A percentile compares a stretch with the other conserved stretches of the same genome.
These are phyloP conservation scores for Mythimna loreyi DNA, from an alignment of 2,888 invertebrate species.

Conservation along the genomic window DNA sequence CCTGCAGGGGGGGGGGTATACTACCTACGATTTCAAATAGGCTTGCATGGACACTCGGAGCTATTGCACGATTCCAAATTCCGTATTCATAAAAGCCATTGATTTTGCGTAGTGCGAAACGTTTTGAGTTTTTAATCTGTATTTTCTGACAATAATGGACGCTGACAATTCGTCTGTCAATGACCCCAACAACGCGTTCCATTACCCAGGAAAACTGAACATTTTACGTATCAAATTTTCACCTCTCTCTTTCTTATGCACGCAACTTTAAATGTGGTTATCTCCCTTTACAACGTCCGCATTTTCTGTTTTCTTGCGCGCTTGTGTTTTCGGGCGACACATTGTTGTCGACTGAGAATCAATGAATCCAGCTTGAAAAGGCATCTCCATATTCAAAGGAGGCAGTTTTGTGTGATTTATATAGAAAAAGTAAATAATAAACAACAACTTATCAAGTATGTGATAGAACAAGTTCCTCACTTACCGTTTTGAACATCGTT, in stretches of 20 bases:
- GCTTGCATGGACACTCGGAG: too few species aligned
- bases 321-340: not conserved
- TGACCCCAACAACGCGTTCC: constrained; percentile 22
- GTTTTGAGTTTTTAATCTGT: not conserved
- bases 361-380: constrained; percentile 2
- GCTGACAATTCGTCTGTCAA: constrained; percentile 17
- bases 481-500: not conserved
- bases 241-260: constrained; percentile 7
- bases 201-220: fast-evolving
- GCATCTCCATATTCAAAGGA: not conserved
- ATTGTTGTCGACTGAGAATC: constrained; percentile 12
- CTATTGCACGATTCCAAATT: too few species aligned
- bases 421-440: not conserved
- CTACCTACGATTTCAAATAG: too few species aligned
- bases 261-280: not conserved
- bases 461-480: constrained; percentile 17
- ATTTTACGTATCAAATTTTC: not conserved
- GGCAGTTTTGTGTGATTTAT: not conserved
- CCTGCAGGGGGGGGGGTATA: too few species aligned
- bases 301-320: not conserved
- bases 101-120: constrained; percentile 7
- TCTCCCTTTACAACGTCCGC: not conserved
- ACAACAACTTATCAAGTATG: constrained; percentile 29
- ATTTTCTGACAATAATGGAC: too few species aligned
- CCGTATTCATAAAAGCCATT: too few species aligned